Percentiles rank a stretch among this genome's conserved stretches.
These are phyloP conservation scores for Oreochromis aureus DNA, from an alignment of 2,113 vertebrate species.

Conservation along the genomic window DNA sequence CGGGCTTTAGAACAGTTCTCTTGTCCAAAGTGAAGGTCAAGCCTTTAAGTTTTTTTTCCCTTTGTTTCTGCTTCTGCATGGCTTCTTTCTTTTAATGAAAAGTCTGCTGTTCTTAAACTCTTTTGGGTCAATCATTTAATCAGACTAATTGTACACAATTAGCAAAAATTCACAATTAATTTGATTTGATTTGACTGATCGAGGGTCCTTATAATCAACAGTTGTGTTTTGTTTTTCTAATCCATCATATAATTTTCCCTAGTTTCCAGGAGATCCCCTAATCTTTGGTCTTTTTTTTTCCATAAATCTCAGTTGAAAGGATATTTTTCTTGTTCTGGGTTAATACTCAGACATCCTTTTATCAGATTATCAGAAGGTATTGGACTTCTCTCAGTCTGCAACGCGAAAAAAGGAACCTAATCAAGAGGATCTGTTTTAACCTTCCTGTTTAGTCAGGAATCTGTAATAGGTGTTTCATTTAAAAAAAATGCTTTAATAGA, in stretches of 20 bases:
- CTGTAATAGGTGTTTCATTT: not conserved
- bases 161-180: not conserved
- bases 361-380: not conserved
- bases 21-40: conserved; percentile 24
- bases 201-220: not conserved
- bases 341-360: conserved; percentile 6
- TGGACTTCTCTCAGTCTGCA: not conserved
- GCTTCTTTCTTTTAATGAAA: not conserved
- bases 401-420: not conserved
- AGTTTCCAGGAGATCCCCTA: not conserved
- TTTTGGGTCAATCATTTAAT: not conserved
- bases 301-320: not conserved
- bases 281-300: not conserved
- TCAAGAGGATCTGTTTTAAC: not conserved
- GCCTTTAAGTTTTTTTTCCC: not conserved
- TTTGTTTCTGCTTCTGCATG: not conserved
- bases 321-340: not conserved
- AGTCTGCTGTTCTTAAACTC: not conserved
- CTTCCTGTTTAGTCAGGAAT: not conserved
- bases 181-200: not conserved
- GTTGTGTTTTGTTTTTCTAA: not conserved
- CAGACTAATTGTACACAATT: not conserved
- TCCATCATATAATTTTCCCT: not conserved
- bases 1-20: not conserved
- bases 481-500: not conserved